Conservation (phyloP, 2,888 invertebrate species). For the Calliphora vomitoria region DNA sequence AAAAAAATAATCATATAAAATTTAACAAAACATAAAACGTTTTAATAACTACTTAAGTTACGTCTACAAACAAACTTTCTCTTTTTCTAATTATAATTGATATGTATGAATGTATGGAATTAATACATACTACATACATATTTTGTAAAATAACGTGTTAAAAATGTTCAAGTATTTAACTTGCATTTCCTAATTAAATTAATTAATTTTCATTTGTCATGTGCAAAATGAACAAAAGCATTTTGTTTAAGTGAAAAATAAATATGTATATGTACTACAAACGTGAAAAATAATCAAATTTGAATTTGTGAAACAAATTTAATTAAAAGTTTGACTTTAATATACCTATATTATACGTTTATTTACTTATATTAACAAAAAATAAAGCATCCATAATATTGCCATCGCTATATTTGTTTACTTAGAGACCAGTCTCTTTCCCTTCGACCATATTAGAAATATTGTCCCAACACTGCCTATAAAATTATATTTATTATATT, state of each 20-base stretch:
- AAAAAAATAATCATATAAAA: neutral
- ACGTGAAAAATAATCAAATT: too few relatives aligned
- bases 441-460: too few relatives aligned
- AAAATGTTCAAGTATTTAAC: conserved; percentile 58
- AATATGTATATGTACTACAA: neutral
- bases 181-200: conserved; percentile 69
- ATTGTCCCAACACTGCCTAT: too few relatives aligned
- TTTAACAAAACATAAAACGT: neutral
- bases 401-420: too few relatives aligned
- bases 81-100: conserved; percentile 20
- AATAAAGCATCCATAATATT: too few relatives aligned
- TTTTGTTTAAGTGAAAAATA: conserved; percentile 4
- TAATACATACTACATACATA: neutral
- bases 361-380: too few relatives aligned
- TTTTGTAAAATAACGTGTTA: conserved; percentile 55
- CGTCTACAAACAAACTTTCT: conserved; percentile 21
- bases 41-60: neutral
- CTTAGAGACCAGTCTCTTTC: too few relatives aligned
- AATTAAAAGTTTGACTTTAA: too few relatives aligned
- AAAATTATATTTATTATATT: too few relatives aligned
- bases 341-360: too few relatives aligned
- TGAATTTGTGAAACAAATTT: too few relatives aligned
- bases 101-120: neutral
- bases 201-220: conserved; percentile 54
- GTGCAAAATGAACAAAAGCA: conserved; percentile 33